Percentiles rank a stretch among this genome's conserved stretches.
These are phyloP conservation scores for Chionomys nivalis DNA, from an alignment of 2,113 vertebrate species.

Conservation along the genomic window DNA sequence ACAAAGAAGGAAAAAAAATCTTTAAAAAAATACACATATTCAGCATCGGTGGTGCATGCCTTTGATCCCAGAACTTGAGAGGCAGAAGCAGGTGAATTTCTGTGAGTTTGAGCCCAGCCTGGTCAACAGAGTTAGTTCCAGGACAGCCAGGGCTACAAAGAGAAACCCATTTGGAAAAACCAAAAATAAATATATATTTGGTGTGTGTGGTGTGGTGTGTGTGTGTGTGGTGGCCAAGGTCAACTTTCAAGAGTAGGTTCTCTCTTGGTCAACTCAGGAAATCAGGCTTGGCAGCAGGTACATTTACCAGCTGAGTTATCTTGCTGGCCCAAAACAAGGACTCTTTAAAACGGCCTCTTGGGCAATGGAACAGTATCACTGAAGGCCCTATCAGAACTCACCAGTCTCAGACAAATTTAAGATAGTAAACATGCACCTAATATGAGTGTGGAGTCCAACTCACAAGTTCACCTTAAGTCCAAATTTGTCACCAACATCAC, in stretches of 20 bases:
- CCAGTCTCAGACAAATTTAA: constrained; percentile 6
- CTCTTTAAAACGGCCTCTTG: constrained; percentile 18
- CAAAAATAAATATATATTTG: background rate
- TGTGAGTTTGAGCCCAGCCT: background rate
- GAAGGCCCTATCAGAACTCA: background rate
- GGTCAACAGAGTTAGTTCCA: background rate
- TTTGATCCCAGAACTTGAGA: background rate
- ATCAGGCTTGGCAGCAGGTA: background rate
- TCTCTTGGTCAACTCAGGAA: background rate
- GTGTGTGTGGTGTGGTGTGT: background rate
- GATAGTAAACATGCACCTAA: background rate
- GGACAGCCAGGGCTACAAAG: background rate
- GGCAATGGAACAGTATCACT: background rate
- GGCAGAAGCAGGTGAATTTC: background rate
- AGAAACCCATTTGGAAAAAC: background rate
- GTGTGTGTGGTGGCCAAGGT: background rate
- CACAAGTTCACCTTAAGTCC: background rate
- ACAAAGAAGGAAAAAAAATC: background rate
- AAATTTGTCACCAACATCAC: background rate
- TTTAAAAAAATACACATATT: background rate
- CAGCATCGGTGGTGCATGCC: too few species aligned
- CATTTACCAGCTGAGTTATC: background rate
- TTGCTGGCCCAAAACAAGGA: background rate
- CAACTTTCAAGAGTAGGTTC: background rate
- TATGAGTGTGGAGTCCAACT: background rate